Evolutionary conservation across 2,888 invertebrate species (phyloP).

Genomic region (Drosophila multiciliata): DNA sequence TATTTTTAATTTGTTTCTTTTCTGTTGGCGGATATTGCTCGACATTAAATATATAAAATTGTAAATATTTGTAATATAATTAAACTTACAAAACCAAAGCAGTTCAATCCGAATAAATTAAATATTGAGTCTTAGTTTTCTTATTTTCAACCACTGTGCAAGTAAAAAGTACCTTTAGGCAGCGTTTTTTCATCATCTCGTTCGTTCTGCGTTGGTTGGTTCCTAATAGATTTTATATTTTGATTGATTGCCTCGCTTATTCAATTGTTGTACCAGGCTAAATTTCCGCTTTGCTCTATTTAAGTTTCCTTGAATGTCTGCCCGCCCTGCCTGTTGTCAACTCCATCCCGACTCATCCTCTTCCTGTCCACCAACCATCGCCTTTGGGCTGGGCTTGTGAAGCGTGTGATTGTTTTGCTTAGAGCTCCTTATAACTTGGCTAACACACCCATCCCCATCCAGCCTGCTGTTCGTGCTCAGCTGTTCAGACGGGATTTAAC

Average conservation of each 20-base stretch:
- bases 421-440: slow-evolving; percentile 61
- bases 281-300: neutral
- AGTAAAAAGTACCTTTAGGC: slow-evolving; percentile 46
- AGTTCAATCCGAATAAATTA: neutral
- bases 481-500: slow-evolving; percentile 71
- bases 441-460: neutral
- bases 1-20: neutral
- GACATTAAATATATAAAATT: neutral
- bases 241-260: slow-evolving; percentile 81
- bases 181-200: slow-evolving; percentile 20
- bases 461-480: slow-evolving; percentile 15
- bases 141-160: slow-evolving; percentile 41
- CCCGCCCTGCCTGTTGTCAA: slow-evolving; percentile 1
- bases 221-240: slow-evolving; percentile 80
- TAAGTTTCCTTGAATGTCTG: slow-evolving; percentile 12
- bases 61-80: neutral
- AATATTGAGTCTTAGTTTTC: neutral
- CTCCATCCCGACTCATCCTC: slow-evolving; percentile 1
- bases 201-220: slow-evolving; percentile 22
- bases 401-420: slow-evolving; percentile 80
- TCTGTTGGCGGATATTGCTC: neutral
- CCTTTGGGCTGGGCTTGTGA: slow-evolving; percentile 72
- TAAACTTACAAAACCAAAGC: neutral
- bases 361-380: slow-evolving; percentile 29
- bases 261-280: slow-evolving; percentile 64